Evolutionary conservation across 2,113 vertebrate species (phyloP).

Genomic region (Odocoileus hemionus): DNA sequence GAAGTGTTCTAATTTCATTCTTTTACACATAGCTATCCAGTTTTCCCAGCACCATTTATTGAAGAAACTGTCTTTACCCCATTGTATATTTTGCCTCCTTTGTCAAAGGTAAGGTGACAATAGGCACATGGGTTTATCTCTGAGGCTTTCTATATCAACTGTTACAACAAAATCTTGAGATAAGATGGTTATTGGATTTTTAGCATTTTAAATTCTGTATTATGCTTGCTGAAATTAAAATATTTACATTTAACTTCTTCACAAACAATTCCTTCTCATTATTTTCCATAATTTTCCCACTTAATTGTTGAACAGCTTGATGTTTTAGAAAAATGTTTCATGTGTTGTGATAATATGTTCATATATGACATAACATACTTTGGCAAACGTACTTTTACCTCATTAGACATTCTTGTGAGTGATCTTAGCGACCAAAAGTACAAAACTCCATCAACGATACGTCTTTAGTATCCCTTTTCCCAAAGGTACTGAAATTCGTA

Average conservation of each 20-base stretch:
- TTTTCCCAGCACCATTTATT: background rate
- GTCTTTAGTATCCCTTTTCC: conserved; percentile 19
- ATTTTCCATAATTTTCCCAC: background rate
- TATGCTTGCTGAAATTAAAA: background rate
- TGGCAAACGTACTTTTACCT: background rate
- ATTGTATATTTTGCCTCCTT: background rate
- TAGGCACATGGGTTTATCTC: background rate
- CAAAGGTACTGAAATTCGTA: conserved; percentile 24
- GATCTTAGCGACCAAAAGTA: background rate
- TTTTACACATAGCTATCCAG: background rate
- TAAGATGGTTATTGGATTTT: background rate
- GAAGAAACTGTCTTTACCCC: background rate
- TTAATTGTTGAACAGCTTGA: background rate
- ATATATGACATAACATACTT: background rate
- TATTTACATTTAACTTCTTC: background rate
- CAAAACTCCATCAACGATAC: background rate
- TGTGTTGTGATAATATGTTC: background rate
- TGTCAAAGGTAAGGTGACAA: background rate
- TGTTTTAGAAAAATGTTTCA: conserved; percentile 5
- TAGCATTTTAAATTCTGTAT: background rate
- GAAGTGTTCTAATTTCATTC: background rate
- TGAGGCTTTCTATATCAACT: background rate
- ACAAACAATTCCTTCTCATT: background rate
- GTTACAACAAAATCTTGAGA: background rate
- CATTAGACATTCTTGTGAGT: conserved; percentile 10